Conservation (phyloP, 2,888 invertebrate genomes). For the Thysanoteuthis rhombus region DNA sequence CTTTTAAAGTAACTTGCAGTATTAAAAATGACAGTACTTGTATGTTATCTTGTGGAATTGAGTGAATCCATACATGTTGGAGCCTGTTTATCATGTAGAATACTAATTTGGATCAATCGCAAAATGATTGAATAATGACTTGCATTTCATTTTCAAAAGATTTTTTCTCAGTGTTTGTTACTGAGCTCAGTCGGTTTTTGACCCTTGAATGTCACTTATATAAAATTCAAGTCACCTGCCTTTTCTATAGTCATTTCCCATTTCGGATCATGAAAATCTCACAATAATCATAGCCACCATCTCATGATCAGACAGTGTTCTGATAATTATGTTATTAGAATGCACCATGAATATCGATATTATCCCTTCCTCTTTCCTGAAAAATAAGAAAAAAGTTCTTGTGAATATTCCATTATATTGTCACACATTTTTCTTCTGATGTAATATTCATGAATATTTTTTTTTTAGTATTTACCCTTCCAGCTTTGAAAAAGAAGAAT, state of each 20-base stretch:
- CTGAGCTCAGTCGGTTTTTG: not conserved
- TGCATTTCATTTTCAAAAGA: not conserved
- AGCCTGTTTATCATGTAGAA: not conserved
- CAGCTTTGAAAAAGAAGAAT: not conserved
- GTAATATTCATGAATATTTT: too few species aligned
- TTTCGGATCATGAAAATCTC: not conserved
- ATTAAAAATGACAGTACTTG: too few species aligned
- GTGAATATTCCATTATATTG: not conserved
- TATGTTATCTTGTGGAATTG: too few species aligned
- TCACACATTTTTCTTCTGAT: not conserved
- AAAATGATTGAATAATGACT: not conserved
- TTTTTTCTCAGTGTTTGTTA: not conserved
- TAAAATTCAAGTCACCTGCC: not conserved
- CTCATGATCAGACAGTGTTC: not conserved
- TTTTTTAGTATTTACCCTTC: not conserved
- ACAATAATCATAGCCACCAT: not conserved
- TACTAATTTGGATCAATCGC: not conserved
- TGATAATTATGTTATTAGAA: not conserved
- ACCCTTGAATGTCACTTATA: not conserved
- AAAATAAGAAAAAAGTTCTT: not conserved
- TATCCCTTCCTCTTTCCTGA: not conserved
- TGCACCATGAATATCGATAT: not conserved
- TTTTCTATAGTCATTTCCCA: not conserved
- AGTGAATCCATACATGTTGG: too few species aligned
- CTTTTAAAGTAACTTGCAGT: too few species aligned